Evolutionary conservation across 1,140 invertebrate genomes (phyloP), one percentile per base, ranked within the genome.

Genomic region (Apis laboriosa): DNA sequence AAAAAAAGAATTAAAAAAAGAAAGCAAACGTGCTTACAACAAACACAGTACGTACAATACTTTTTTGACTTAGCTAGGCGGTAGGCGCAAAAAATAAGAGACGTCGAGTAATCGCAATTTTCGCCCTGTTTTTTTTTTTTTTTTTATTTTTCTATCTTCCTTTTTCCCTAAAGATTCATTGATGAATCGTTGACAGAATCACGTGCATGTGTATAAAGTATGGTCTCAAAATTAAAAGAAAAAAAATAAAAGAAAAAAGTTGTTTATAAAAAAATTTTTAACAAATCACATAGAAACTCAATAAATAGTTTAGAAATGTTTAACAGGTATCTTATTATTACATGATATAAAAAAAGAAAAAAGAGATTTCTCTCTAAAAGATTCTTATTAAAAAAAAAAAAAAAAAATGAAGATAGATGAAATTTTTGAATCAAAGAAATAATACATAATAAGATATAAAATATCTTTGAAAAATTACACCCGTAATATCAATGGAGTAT

Each of bases 241-340:
- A 78, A 17, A 51, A 85, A 82, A 73, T 58, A 51, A 24, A n/a
- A 53, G n/a, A 77, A 80, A 83, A 86, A 61, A 34, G 49, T 76
- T 53, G 67, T 84, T 70, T 43, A 71, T 56, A 80, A 91, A 90
- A 87, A 85, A 90, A 90, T 87, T 89, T 88, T 71, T 73, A 90
- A 90, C 85, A 88, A 86, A 90, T 90, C 83, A 90, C 88, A 91
- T 90, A 89, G 85, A 84, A 89, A 88, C 84, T 89, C 80, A 91
- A 90, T 90, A 90, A 90, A 90, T 90, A 89, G 82, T 84, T 90
- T 89, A 90, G 87, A 75, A 90, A 89, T 77, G 61, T 90, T 82
- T 89, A 90, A 90, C 84, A 88, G 63, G 60, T 83, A 60, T 68
- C 68, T 80, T 86, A 83, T 66, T 71, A 55, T 84, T 85, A 84